phyloP scores from a whole-genome alignment of 2,797 vertebrate species.

The Rhynchonycteris naso region DNA sequence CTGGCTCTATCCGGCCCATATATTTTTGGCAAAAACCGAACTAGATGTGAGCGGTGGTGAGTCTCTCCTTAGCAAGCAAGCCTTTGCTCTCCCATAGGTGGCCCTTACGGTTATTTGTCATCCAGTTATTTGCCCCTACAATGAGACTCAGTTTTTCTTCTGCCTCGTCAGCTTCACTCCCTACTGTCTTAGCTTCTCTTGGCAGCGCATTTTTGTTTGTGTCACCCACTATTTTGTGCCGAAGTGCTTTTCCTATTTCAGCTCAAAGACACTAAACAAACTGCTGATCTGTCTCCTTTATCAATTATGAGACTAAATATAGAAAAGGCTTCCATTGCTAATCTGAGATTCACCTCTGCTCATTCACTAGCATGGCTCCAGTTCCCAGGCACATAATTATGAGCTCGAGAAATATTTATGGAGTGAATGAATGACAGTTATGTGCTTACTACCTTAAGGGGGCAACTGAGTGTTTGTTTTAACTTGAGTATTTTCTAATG shows the following conservation, averaged over 20 bases:
- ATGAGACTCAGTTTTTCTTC: not conserved
- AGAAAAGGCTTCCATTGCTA: not conserved
- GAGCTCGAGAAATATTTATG: not conserved
- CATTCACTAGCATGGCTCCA: not conserved
- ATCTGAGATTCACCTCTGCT: not conserved
- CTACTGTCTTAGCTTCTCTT: not conserved
- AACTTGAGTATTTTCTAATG: not conserved
- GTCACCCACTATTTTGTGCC: not conserved
- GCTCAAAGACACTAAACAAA: not conserved
- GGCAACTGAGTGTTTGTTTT: not conserved
- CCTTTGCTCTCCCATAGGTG: not conserved
- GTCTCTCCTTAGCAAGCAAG: not conserved
- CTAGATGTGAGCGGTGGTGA: not conserved
- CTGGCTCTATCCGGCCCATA: not conserved
- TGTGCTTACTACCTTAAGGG: not conserved
- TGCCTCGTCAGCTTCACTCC: not conserved
- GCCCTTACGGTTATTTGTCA: not conserved
- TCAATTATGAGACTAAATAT: not conserved
- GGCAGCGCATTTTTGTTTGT: not conserved
- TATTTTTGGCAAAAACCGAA: constrained; percentile 1
- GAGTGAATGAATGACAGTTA: not conserved
- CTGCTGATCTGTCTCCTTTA: not conserved
- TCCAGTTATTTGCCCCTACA: not conserved
- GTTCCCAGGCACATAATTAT: not conserved
- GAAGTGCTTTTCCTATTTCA: not conserved